phyloP scores from a whole-genome alignment of 2,113 vertebrate genomes.

The Phrynosoma platyrhinos region DNA sequence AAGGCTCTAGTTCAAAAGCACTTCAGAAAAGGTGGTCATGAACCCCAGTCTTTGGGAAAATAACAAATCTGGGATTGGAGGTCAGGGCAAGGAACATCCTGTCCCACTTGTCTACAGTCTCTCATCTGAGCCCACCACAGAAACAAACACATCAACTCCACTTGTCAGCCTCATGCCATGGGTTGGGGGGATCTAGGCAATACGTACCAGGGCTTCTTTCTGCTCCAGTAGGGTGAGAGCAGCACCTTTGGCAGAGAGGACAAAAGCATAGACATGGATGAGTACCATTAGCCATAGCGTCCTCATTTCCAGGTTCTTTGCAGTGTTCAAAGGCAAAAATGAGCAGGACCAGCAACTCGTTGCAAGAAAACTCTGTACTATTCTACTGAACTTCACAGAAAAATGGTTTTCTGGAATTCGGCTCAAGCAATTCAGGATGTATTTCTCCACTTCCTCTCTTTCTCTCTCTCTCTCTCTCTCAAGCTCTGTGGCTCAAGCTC shows the following conservation, averaged over 20 bases:
- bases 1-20: neutral
- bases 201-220: slow-evolving; percentile 49
- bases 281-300: slow-evolving; percentile 15
- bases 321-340: neutral
- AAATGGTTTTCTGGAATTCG: slow-evolving; percentile 26
- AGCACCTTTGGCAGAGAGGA: slow-evolving; percentile 7
- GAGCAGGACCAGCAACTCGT: neutral
- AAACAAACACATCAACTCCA: neutral
- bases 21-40: too few relatives aligned
- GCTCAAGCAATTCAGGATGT: slow-evolving; percentile 20
- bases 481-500: slow-evolving; percentile 27
- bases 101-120: neutral
- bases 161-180: neutral
- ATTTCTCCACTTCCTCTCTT: slow-evolving; percentile 5
- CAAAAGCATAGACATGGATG: slow-evolving; percentile 16
- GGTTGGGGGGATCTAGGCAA: neutral
- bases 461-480: slow-evolving; percentile 5
- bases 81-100: neutral
- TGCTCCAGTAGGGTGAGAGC: neutral
- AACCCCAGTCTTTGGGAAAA: neutral
- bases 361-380: neutral
- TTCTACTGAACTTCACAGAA: neutral
- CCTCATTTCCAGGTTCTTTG: neutral
- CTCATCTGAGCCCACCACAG: neutral
- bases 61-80: neutral